These are phyloP conservation scores for Rachycentron canadum DNA, from an alignment of 2,797 vertebrate genomes.

Conservation along the genomic window DNA sequence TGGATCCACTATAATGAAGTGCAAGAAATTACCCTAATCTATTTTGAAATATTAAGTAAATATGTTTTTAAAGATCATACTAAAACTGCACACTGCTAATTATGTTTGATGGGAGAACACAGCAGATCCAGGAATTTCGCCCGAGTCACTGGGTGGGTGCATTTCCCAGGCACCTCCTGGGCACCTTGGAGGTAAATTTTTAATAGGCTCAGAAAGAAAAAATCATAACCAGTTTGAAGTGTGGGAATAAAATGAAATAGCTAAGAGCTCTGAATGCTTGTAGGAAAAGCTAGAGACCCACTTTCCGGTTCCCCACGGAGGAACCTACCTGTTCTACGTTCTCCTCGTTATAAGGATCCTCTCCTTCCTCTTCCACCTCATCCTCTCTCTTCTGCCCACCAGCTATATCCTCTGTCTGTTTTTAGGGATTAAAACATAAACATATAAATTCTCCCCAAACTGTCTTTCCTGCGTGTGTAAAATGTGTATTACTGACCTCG, in stretches of 20 bases:
- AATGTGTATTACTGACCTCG: conserved; percentile 84
- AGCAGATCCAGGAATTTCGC: not conserved
- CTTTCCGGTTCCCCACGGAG: not conserved
- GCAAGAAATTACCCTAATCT: too few relatives aligned
- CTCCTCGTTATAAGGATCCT: conserved; percentile 92
- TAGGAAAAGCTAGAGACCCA: not conserved
- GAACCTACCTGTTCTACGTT: conserved; percentile 89
- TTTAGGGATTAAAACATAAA: not conserved
- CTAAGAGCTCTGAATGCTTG: not conserved
- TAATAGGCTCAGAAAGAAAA: not conserved
- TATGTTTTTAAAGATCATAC: not conserved
- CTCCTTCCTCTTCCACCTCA: conserved; percentile 85
- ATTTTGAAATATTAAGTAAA: conserved; percentile 1
- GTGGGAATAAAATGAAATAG: not conserved
- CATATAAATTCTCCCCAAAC: not conserved
- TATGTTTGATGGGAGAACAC: not conserved
- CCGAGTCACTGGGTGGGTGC: not conserved
- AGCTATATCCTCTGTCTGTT: conserved; percentile 87
- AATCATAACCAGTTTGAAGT: not conserved
- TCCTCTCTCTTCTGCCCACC: conserved; percentile 88
- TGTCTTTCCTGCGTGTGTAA: not conserved
- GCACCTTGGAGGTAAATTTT: not conserved
- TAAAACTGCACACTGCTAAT: not conserved
- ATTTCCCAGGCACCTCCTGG: not conserved
- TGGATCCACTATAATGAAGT: too few relatives aligned